Base-by-base conservation (phyloP, 2,113 vertebrate genomes). In the Megaceryle torquata region DNA sequence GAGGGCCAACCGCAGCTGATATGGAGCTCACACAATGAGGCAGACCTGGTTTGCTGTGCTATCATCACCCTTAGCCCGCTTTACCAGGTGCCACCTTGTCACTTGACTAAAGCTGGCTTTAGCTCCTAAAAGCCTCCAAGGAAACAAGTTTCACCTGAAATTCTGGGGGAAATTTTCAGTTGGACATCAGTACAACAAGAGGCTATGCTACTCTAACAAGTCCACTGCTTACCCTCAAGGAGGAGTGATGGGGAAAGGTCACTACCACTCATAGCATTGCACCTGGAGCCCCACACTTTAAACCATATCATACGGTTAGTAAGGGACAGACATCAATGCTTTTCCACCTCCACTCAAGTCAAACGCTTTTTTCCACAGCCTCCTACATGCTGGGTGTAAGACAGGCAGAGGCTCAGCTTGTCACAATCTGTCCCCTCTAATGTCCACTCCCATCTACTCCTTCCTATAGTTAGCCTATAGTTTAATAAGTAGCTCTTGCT, bases 401-500 rank as follows among this genome's bases (percentile, higher is more conserved):
- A 69, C 13, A 24, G 19, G 15, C 37, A 68, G 76, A 74, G 43
- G 10, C 7, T 60, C 1, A 11, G 28, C 15, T 81, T 41, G 25
- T 51, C 4, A 9, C 69, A 60, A 50, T 25, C 35, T 35, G 20
- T 51, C 31, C 46, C 41, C 48, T 63, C 39, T 69, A 19, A 29
- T 4, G 15, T 33, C 59, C 11, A 11, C n/a, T 85, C 8, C 46
- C 54, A 51, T 29, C 29, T 29, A 18, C 46, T 69, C 65, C 65
- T 95, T 93, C 69, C 83, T 91, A 59, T 13, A 48, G 89, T 68
- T 65, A 70, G 60, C 53, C 82, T 92, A 84, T 21, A 90, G 91
- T 69, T 96, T 82, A 96, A 82, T 89, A 77, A 33, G 86, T 28
- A 83, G 84, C 15, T 18, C 70, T 97, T 96, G 89, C 94, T 91